phyloP scores from a whole-genome alignment of 2,113 vertebrate genomes.

The Vulpes vulpes region DNA sequence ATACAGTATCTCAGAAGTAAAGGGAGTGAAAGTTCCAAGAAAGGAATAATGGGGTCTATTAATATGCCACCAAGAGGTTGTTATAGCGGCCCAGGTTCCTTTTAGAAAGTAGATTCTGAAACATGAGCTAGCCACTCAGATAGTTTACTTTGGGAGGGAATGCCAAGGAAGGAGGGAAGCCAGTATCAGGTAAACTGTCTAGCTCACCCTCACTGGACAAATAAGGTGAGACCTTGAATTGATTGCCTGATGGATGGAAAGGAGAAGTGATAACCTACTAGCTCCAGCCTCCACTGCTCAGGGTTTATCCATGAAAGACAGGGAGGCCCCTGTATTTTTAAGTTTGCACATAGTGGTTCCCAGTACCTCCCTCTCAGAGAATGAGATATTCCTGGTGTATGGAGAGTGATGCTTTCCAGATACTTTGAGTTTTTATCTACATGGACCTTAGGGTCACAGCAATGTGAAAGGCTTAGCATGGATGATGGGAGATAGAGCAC shows the following conservation, averaged over 20 bases:
- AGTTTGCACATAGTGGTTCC: background rate
- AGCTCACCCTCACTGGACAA: background rate
- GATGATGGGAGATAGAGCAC: too few species aligned
- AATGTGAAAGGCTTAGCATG: background rate
- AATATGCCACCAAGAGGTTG: background rate
- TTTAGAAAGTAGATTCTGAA: background rate
- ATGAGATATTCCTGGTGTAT: background rate
- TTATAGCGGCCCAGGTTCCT: background rate
- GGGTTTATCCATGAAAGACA: too few species aligned
- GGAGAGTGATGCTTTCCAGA: background rate
- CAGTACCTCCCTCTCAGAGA: background rate
- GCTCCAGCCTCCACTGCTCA: background rate
- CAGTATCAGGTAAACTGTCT: background rate
- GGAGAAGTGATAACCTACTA: fast-evolving
- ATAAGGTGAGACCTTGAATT: background rate
- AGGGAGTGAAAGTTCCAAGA: background rate
- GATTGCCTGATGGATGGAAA: background rate
- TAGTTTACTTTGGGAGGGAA: background rate
- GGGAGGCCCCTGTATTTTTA: background rate
- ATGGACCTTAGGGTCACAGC: background rate
- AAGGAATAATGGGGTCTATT: background rate
- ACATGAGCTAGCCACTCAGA: background rate
- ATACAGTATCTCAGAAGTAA: background rate
- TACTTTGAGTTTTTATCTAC: background rate
- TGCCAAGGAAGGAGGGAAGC: background rate